These are phyloP conservation scores for Gymnocheta viridis DNA, from an alignment of 2,888 invertebrate species.

Conservation along the genomic window DNA sequence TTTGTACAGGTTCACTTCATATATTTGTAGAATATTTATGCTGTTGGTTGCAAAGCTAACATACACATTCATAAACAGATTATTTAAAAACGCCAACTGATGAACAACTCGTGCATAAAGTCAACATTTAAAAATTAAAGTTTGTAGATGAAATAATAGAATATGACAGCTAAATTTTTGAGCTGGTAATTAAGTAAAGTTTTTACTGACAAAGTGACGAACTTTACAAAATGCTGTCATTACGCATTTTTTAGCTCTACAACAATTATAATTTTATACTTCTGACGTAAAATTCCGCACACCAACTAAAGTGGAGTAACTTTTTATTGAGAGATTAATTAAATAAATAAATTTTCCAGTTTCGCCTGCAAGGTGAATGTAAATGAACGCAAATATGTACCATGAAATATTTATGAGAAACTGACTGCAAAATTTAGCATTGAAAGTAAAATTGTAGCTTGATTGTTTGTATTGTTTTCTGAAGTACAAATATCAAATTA, in stretches of 20 bases:
- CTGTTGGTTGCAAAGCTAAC: neutral
- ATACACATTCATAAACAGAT: neutral
- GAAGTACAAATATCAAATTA: slow-evolving; percentile 6
- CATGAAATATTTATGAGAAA: slow-evolving; percentile 2
- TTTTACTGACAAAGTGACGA: neutral
- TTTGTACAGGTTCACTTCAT: too few relatives aligned
- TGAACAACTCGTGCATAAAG: neutral
- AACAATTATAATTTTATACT: neutral
- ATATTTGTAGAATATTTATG: neutral
- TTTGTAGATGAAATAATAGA: neutral
- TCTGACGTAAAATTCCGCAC: neutral
- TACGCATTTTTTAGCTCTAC: too few relatives aligned
- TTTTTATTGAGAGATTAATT: neutral
- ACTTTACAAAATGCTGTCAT: too few relatives aligned
- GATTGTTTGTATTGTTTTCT: neutral
- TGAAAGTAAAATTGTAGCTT: neutral
- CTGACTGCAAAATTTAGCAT: neutral
- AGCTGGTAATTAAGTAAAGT: slow-evolving; percentile 16
- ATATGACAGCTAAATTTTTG: slow-evolving; percentile 15
- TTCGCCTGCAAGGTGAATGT: neutral
- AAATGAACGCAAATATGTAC: neutral
- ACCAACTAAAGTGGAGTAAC: neutral
- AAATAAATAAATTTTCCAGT: neutral
- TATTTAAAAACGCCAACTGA: neutral
- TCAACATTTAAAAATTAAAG: neutral